A percentile compares a stretch with the other conserved stretches of the same genome.
These are phyloP conservation scores for Andrena cerasifolii DNA, from an alignment of 1,140 invertebrate species.

Conservation along the genomic window DNA sequence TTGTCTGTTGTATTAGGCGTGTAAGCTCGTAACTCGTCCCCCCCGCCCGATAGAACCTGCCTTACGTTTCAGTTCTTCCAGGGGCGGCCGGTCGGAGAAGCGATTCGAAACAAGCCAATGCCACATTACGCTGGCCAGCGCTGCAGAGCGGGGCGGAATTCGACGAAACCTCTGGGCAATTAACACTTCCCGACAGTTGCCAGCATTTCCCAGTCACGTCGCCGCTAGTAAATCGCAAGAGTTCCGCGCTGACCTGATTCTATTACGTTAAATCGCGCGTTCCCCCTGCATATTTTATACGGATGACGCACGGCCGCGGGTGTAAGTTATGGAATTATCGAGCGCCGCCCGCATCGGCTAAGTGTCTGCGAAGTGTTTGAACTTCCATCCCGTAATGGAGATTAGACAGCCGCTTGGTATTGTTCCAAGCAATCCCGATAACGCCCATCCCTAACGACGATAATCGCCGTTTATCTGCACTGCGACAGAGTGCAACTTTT, in stretches of 20 bases:
- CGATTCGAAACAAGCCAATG: too few species aligned
- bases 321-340: constrained; percentile 42
- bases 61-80: too few species aligned
- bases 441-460: constrained; percentile 8
- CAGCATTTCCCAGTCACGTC: neutral
- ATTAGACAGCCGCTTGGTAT: constrained; percentile 44
- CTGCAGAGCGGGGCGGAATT: neutral
- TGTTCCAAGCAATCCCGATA: constrained; percentile 43
- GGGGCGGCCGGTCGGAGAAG: too few species aligned
- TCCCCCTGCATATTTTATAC: neutral
- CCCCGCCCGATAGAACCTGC: neutral
- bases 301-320: neutral
- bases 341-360: constrained; percentile 8
- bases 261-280: constrained; percentile 22
- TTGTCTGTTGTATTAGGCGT: constrained; percentile 1
- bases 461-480: constrained; percentile 13
- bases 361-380: constrained; percentile 45
- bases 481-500: neutral
- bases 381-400: constrained; percentile 41
- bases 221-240: neutral
- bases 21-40: neutral
- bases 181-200: neutral
- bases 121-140: neutral
- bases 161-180: constrained; percentile 2
- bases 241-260: constrained; percentile 21